These are phyloP conservation scores for Phengaris arion DNA, from an alignment of 2,888 invertebrate genomes.

Conservation along the genomic window DNA sequence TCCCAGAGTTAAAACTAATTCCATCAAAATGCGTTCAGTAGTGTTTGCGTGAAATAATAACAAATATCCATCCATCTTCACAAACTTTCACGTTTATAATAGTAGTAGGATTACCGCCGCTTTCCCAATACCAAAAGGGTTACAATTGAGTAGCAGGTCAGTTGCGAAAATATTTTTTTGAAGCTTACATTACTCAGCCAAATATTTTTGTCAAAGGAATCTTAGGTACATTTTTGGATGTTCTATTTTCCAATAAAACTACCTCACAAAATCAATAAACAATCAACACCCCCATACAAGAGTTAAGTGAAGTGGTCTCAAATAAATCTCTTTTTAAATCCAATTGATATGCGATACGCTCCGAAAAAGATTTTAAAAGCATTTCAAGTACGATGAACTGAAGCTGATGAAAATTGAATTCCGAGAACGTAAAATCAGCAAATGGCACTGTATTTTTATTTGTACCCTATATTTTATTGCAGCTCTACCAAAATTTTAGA, in stretches of 20 bases:
- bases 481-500: not conserved
- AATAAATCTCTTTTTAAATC: conserved; percentile 5
- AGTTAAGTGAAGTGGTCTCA: conserved; percentile 7
- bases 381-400: conserved; percentile 10
- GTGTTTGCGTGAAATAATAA: no score
- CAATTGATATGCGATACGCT: conserved; percentile 17
- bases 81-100: no score
- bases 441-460: conserved; percentile 1
- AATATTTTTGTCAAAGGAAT: no score
- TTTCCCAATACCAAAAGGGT: no score
- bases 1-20: no score
- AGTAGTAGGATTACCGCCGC: no score
- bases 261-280: not conserved
- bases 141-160: no score
- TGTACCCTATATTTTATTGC: not conserved
- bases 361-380: not conserved
- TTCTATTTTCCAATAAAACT: not conserved
- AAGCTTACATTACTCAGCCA: no score
- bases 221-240: no score
- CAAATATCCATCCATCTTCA: no score
- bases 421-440: not conserved
- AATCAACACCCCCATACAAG: not conserved
- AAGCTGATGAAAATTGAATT: not conserved
- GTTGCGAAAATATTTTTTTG: no score
- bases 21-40: no score